Base-by-base conservation (phyloP, 2,797 vertebrate species). In the Rhyacichthys aspro region DNA sequence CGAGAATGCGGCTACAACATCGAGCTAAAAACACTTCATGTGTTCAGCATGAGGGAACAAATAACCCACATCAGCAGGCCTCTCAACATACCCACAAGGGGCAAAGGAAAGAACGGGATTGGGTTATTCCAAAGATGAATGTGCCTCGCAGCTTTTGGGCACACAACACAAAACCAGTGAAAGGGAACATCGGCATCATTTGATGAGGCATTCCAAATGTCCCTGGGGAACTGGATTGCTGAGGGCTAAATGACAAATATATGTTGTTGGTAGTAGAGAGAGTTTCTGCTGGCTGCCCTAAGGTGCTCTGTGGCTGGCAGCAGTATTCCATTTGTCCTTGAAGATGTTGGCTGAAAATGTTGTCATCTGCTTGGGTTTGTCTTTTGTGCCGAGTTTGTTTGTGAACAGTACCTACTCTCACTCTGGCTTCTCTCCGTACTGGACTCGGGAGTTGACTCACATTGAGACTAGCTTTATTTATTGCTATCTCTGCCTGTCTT, bases 71-170 rank as follows among this genome's bases (percentile, higher is more conserved):
- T 89, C 86, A 87, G 76, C 74, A 74, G 76, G 69, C 79, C 82
- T 83, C 82, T 83, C 87, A 75, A 80, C 79, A 81, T 80, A 86
- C 86, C 87, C 88, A 86, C 77, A 61, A 87, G 86, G 84, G 78
- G 67, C 63, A 70, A 76, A 66, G 63, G 65, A 59, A 70, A 72
- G 67, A 81, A 73, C 81, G 67, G 69, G 79, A 91, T 90, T 89
- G 90, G 78, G 85, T 90, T 89, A 92, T 92, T 92, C 90, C 88
- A 88, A 89, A 92, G 91, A 92, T 86, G 86, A 90, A 93, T 91
- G 90, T 86, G 86, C 86, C 86, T 88, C 46, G 59, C 82, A 88
- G 89, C 86, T 91, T 92, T 92, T 89, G 90, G 91, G 89, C 88
- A 92, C 90, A 91, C 89, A 90, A 90, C 86, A 91, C 86, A 90